These are phyloP conservation scores for Drosophila leonis DNA, from an alignment of 2,888 invertebrate species.

Conservation along the genomic window DNA sequence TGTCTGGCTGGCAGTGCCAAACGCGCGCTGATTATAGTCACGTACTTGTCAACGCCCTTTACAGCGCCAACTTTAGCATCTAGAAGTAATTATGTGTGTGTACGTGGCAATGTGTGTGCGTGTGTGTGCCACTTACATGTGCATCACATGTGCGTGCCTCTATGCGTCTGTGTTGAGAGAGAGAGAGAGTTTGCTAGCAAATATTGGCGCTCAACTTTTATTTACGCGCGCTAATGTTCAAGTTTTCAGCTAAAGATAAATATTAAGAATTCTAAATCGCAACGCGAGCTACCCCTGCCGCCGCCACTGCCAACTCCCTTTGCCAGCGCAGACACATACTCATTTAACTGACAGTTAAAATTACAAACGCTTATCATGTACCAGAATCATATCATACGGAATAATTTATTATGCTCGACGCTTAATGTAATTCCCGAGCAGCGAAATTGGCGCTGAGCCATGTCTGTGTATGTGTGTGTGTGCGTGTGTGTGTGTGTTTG, in stretches of 20 bases:
- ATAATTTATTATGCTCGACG: conserved; percentile 79
- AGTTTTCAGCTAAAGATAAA: conserved; percentile 77
- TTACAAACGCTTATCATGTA: conserved; percentile 81
- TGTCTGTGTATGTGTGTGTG: conserved; percentile 8
- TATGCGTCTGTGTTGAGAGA: conserved; percentile 6
- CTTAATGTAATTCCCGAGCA: conserved; percentile 79
- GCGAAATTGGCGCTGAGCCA: conserved; percentile 45
- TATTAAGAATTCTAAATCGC: conserved; percentile 79
- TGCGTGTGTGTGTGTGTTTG: conserved; percentile 62
- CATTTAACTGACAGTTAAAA: conserved; percentile 81
- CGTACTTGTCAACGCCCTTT: conserved; percentile 71
- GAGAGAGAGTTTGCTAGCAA: conserved; percentile 46
- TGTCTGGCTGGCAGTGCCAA: conserved; percentile 34
- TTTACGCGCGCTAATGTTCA: conserved; percentile 78
- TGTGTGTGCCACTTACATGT: conserved; percentile 23
- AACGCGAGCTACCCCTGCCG: conserved; percentile 15
- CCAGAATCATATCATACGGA: conserved; percentile 81
- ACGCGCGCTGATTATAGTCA: conserved; percentile 72
- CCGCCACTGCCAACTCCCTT: background rate
- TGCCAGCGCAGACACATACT: conserved; percentile 55
- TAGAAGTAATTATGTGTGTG: conserved; percentile 61
- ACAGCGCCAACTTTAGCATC: conserved; percentile 33
- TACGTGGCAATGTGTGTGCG: background rate
- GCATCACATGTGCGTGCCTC: conserved; percentile 30
- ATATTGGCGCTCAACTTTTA: conserved; percentile 77